A percentile compares a stretch with the other conserved stretches of the same genome.
Conservation (phyloP, 2,888 invertebrate genomes). For the Chloroclystis v-ata region DNA sequence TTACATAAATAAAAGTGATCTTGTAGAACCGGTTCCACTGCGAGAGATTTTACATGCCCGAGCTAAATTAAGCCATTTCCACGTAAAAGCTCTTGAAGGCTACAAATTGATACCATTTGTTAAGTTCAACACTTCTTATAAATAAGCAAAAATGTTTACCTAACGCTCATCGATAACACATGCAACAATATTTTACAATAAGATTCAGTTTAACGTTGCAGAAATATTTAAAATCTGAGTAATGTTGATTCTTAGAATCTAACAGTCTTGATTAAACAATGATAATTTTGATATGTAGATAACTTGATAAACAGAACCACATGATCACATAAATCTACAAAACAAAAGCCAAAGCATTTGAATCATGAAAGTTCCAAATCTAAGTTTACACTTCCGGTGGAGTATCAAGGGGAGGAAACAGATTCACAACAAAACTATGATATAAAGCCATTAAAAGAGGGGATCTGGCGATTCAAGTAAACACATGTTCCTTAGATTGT, state of each 20-base stretch:
- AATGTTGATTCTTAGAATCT: no score
- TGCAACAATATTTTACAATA: no score
- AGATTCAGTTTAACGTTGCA: no score
- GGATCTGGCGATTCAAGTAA: constrained; percentile 53
- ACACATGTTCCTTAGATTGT: constrained; percentile 61
- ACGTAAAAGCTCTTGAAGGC: constrained; percentile 20
- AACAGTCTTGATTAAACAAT: no score
- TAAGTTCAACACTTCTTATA: neutral
- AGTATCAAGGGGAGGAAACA: constrained; percentile 11
- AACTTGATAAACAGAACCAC: neutral
- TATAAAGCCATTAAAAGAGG: constrained; percentile 40
- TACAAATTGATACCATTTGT: constrained; percentile 17
- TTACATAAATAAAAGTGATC: constrained; percentile 37
- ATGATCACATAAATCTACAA: no score
- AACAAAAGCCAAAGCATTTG: neutral
- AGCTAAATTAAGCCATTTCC: constrained; percentile 35
- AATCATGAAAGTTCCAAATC: constrained; percentile 2
- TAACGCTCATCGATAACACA: no score
- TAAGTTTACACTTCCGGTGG: constrained; percentile 20
- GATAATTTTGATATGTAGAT: no score
- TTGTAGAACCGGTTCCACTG: constrained; percentile 40
- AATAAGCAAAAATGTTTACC: no score
- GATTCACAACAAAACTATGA: constrained; percentile 29
- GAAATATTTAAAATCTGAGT: no score
- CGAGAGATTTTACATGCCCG: constrained; percentile 24